phyloP scores from a whole-genome alignment of 1,140 invertebrate species.

The Drosophila nikananu region DNA sequence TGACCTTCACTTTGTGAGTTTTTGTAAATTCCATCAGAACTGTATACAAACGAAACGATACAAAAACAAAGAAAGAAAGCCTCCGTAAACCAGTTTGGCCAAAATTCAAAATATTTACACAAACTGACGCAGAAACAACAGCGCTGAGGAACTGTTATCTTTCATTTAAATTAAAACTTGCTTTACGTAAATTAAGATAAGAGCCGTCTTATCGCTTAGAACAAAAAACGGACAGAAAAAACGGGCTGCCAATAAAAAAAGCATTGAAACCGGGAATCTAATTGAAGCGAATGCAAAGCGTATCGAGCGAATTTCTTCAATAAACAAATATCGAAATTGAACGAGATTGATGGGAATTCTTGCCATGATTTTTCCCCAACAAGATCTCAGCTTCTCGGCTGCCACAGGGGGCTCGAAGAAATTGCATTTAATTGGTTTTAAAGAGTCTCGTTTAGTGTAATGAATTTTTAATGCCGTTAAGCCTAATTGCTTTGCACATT shows the following conservation, averaged over 20 bases:
- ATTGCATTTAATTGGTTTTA: conserved; percentile 49
- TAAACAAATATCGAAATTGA: conserved; percentile 14
- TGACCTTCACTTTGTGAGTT: conserved; percentile 13
- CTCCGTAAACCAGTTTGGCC: conserved; percentile 43
- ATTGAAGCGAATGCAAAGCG: conserved; percentile 48
- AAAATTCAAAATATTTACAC: conserved; percentile 57
- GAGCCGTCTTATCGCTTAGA: conserved; percentile 55
- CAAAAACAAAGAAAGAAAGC: conserved; percentile 4
- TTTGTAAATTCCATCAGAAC: conserved; percentile 23
- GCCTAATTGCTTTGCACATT: conserved; percentile 45
- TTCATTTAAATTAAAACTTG: conserved; percentile 66
- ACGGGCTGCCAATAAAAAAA: conserved; percentile 25
- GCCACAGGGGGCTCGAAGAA: conserved; percentile 7
- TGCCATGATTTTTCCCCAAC: neutral
- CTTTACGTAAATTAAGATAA: conserved; percentile 71
- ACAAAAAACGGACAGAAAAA: conserved; percentile 14
- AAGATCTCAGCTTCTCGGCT: neutral
- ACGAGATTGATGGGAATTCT: conserved; percentile 18
- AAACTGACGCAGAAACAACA: conserved; percentile 42
- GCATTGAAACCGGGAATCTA: conserved; percentile 23
- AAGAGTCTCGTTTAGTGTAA: conserved; percentile 40
- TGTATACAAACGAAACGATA: conserved; percentile 1
- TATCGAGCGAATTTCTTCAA: conserved; percentile 28
- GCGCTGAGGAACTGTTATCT: conserved; percentile 41
- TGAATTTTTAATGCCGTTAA: conserved; percentile 30